A percentile compares a stretch with the other conserved stretches of the same genome.
phyloP scores from a whole-genome alignment of 2,113 vertebrate species.

The Pangasianodon hypophthalmus region DNA sequence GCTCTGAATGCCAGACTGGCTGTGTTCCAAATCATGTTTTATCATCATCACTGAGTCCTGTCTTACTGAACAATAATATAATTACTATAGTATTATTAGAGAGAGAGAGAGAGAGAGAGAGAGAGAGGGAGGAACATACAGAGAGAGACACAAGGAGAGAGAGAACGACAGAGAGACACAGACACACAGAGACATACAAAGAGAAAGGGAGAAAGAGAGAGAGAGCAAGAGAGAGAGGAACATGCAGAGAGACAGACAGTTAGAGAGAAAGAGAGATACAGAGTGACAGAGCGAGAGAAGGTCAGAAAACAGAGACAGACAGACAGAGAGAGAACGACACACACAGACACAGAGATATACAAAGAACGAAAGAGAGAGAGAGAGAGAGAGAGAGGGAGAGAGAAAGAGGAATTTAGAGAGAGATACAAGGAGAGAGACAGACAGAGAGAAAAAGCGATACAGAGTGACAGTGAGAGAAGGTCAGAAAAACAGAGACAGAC shows the following conservation, averaged over 20 bases:
- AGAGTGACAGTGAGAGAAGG: too few species aligned
- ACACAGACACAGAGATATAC: neutral
- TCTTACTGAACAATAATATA: neutral
- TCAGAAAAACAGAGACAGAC: too few species aligned
- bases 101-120: neutral
- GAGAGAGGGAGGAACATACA: neutral
- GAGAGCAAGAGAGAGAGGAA: neutral
- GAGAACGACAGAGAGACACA: neutral
- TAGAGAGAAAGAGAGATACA: neutral
- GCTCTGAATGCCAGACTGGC: neutral
- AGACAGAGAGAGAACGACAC: neutral
- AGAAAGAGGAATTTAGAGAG: fast-evolving
- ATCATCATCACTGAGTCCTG: neutral
- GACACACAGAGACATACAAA: neutral
- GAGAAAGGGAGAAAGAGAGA: neutral
- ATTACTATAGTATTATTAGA: neutral
- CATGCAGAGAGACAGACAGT: neutral
- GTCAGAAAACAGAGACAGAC: too few species aligned
- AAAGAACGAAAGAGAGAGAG: neutral
- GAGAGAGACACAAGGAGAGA: neutral
- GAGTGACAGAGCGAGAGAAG: neutral
- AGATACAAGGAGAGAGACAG: neutral
- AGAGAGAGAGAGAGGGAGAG: neutral
- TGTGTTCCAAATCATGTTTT: neutral
- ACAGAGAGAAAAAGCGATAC: neutral